Evolutionary conservation across 64 coral and sea anemone genomes (phyloP).

Genomic region (Trachythela sp.): DNA sequence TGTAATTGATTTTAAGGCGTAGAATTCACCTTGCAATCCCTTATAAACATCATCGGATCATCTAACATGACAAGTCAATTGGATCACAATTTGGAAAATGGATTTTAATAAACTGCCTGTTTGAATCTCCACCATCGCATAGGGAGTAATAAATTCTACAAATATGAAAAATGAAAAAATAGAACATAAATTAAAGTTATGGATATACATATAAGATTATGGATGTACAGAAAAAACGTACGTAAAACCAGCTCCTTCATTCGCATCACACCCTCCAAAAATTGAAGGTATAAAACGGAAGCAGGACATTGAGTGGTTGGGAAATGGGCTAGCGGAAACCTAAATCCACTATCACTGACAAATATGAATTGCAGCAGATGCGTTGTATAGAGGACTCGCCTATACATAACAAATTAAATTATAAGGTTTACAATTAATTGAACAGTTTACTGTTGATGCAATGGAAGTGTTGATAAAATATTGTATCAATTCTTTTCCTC

Average conservation of each 20-base stretch:
- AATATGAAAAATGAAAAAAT: too few species aligned
- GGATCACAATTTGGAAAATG: neutral
- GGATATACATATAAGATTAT: too few species aligned
- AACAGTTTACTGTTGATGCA: too few species aligned
- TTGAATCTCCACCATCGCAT: constrained; percentile 52
- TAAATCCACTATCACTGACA: constrained; percentile 13
- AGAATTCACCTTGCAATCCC: neutral
- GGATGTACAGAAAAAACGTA: neutral
- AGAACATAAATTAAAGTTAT: neutral
- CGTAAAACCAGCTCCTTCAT: neutral
- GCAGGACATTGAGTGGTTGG: constrained; percentile 19
- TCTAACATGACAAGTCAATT: neutral
- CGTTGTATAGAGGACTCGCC: neutral
- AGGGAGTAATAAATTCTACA: neutral
- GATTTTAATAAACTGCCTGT: neutral
- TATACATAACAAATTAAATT: neutral
- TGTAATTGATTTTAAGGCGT: too few species aligned
- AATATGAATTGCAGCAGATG: constrained; percentile 24
- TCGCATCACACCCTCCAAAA: neutral
- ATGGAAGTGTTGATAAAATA: too few species aligned
- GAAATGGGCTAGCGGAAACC: constrained; percentile 25
- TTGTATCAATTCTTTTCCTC: too few species aligned
- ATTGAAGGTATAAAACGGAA: neutral
- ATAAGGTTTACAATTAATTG: too few species aligned
- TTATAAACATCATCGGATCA: neutral